Evolutionary conservation across 2,888 invertebrate species (phyloP), one percentile per base, ranked within the genome.

Genomic region (Deilephila elpenor): DNA sequence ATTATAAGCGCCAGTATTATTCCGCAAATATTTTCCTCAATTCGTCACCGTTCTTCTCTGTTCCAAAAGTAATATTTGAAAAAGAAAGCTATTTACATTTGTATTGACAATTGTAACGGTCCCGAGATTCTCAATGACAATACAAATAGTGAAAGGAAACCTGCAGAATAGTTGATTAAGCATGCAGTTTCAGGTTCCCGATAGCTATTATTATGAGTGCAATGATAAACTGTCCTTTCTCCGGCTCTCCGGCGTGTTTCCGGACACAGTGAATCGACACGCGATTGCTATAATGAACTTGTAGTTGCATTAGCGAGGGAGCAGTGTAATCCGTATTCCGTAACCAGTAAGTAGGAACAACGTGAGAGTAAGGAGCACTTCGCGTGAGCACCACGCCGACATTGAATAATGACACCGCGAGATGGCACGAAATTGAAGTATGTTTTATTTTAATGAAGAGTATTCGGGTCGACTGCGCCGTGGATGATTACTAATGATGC

Each of bases 321-420:
- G 64, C 73, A 44, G n/a, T 34, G 32, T 17, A 25, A 56, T 64
- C 37, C 32, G n/a, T 29, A 25, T 25, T 70, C 19, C 51, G 53
- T 56, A 70, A 72, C 62, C 62, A 73, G 19, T n/a, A n/a, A 56
- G 56, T 56, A 56, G 20, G 53, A 73, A 37, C 71, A 32, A 61
- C 73, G 74, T 74, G 75, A 74, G 77, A 60, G 79, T 89, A 88
- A 89, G 86, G 85, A 87, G 90, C 78, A 82, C 85, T 86, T 91
- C 83, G 92, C 92, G 92, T 93, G 93, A 81, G 82, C 77, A 75
- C 83, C 81, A 88, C 77, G 75, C 83, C 81, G 89, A 90, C 92
- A 88, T 90, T 91, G 90, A 92, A 87, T 92, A 89, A 93, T 91
- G 91, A 90, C 87, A 82, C 83, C 79, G 71, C 80, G 83, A 89